A percentile compares a stretch with the other conserved stretches of the same genome.
These are phyloP conservation scores for Gerris lacustris DNA, from an alignment of 2,888 invertebrate genomes.

Conservation along the genomic window DNA sequence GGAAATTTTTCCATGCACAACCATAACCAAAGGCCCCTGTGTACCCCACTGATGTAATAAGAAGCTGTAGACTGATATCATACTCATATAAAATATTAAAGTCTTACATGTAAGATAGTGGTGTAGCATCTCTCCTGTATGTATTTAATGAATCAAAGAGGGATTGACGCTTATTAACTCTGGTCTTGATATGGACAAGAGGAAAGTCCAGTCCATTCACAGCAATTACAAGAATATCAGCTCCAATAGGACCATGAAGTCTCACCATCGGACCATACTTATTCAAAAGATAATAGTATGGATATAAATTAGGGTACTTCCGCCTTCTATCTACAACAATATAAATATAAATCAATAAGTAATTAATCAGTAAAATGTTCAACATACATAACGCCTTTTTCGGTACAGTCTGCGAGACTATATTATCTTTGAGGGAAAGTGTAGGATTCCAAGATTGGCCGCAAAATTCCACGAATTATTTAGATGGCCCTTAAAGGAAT, in stretches of 20 bases:
- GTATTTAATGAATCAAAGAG: background rate
- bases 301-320: background rate
- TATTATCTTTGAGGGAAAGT: too few relatives aligned
- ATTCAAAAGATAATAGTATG: background rate
- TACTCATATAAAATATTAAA: too few relatives aligned
- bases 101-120: background rate
- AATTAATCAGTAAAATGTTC: too few relatives aligned
- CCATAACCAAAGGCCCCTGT: too few relatives aligned
- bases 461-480: too few relatives aligned
- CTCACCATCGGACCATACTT: constrained; percentile 3
- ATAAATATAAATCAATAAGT: background rate
- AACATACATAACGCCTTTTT: too few relatives aligned
- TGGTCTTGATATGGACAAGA: background rate
- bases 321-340: background rate
- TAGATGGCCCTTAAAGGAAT: too few relatives aligned
- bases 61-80: too few relatives aligned
- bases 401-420: too few relatives aligned
- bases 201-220: background rate
- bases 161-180: background rate
- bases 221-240: background rate
- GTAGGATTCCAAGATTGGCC: too few relatives aligned
- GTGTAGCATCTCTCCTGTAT: background rate
- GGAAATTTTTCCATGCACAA: too few relatives aligned
- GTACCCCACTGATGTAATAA: too few relatives aligned
- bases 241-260: background rate